phyloP scores from a whole-genome alignment of 2,113 vertebrate species.

The Erythrolamprus reginae region DNA sequence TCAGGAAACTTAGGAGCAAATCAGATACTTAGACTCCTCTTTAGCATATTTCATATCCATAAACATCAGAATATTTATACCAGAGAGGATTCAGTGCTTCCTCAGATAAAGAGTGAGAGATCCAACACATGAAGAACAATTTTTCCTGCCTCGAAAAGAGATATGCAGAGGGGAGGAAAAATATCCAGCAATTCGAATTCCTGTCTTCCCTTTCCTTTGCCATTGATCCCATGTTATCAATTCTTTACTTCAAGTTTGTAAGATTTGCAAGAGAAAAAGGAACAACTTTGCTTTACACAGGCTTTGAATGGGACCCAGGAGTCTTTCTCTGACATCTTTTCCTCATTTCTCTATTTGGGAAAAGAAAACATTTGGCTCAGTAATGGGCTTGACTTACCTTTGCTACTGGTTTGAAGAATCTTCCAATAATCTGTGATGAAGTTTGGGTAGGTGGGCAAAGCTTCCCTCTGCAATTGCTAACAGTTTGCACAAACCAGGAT shows the following conservation, averaged over 20 bases:
- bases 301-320: background rate
- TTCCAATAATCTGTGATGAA: too few species aligned
- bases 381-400: too few species aligned
- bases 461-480: too few species aligned
- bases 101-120: background rate
- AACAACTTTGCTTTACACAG: background rate
- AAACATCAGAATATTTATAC: background rate
- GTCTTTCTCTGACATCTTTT: background rate
- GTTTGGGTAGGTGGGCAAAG: too few species aligned
- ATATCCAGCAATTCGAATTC: background rate
- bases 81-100: background rate
- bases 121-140: background rate
- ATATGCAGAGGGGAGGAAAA: background rate
- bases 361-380: background rate
- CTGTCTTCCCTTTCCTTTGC: background rate
- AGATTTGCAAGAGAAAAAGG: background rate
- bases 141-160: background rate
- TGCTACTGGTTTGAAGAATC: too few species aligned
- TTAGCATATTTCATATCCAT: background rate
- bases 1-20: constrained; percentile 2
- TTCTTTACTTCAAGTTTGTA: background rate
- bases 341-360: background rate
- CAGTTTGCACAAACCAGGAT: too few species aligned
- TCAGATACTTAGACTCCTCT: background rate
- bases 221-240: background rate